These are phyloP conservation scores for Bubo blakistoni DNA, from an alignment of 2,113 vertebrate genomes.

Conservation along the genomic window DNA sequence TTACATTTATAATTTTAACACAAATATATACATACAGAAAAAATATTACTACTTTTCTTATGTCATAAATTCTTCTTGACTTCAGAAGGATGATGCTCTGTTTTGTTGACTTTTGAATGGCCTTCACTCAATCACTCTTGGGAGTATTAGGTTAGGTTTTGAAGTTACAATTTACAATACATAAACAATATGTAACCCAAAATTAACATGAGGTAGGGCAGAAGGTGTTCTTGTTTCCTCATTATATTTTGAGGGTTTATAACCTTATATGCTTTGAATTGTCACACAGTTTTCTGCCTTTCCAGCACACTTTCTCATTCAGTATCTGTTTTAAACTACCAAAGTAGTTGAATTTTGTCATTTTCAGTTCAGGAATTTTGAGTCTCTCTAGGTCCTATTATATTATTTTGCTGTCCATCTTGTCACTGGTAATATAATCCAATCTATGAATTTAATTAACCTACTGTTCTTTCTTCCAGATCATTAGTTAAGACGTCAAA, in stretches of 20 bases:
- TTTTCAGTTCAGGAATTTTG: conserved; percentile 7
- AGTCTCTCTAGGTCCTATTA: not conserved
- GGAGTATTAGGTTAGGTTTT: not conserved
- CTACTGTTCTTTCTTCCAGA: conserved; percentile 30
- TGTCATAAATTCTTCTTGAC: not conserved
- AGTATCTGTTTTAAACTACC: not conserved
- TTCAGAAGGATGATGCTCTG: not conserved
- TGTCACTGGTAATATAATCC: conserved; percentile 17
- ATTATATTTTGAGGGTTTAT: not conserved
- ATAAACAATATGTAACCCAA: not conserved
- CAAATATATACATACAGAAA: not conserved
- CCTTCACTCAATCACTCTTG: not conserved
- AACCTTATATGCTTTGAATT: not conserved
- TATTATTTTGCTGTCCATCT: conserved; percentile 27
- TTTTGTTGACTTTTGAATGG: not conserved
- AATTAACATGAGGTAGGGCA: not conserved
- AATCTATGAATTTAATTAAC: conserved; percentile 39
- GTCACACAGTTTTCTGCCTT: not conserved
- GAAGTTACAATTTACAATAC: not conserved
- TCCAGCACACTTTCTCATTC: not conserved
- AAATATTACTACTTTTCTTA: not conserved
- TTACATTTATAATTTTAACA: not conserved
- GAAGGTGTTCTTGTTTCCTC: not conserved
- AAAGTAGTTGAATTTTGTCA: not conserved
- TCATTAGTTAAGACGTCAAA: conserved; percentile 46